These are phyloP conservation scores for Theristicus caerulescens DNA, from an alignment of 2,113 vertebrate species.

Conservation along the genomic window DNA sequence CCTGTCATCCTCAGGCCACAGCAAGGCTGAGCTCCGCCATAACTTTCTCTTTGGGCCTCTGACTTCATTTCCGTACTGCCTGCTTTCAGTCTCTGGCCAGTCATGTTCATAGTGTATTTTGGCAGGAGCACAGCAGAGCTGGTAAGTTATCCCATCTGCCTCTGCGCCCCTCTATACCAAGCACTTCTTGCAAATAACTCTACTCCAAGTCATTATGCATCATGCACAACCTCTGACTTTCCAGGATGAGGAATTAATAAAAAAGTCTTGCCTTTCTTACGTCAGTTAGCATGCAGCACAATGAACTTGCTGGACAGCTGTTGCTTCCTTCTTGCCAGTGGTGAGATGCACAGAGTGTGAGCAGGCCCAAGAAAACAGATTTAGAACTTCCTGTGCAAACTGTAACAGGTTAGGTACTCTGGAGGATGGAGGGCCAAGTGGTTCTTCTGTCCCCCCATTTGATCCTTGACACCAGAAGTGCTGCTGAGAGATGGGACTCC, in stretches of 20 bases:
- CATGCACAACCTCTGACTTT: neutral
- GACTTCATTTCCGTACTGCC: neutral
- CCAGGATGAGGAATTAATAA: neutral
- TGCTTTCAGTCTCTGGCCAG: neutral
- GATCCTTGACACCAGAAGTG: neutral
- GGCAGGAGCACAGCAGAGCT: neutral
- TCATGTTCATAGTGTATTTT: neutral
- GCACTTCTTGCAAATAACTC: neutral
- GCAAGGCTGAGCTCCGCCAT: neutral
- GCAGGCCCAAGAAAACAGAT: neutral
- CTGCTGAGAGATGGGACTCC: neutral
- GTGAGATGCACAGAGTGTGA: neutral
- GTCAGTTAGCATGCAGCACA: neutral
- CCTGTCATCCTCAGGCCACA: neutral
- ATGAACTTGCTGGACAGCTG: neutral
- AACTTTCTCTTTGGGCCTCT: neutral
- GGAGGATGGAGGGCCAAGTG: neutral
- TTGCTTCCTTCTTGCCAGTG: neutral
- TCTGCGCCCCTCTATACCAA: neutral
- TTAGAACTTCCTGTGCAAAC: neutral
- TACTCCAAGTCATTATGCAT: neutral
- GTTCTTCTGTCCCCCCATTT: rapidly evolving
- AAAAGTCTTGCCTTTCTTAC: neutral
- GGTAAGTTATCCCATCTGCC: neutral
- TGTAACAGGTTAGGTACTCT: rapidly evolving